Percentiles rank a stretch among this genome's conserved stretches.
Evolutionary conservation across 2,113 vertebrate genomes (phyloP).

Genomic region (Theristicus caerulescens): DNA sequence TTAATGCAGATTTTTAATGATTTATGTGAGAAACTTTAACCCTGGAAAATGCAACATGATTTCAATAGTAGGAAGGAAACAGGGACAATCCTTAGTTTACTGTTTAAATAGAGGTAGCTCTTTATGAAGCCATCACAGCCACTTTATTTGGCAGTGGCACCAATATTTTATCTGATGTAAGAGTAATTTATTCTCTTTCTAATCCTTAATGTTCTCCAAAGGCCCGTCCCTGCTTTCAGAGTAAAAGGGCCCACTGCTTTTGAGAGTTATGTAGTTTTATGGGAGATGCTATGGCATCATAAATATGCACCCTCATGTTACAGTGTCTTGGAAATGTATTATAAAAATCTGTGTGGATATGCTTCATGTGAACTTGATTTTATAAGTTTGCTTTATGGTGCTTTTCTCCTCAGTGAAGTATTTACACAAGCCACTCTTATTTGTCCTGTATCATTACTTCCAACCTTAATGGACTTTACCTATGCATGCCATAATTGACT

Average conservation of each 20-base stretch:
- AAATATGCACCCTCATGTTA: not conserved
- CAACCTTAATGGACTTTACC: not conserved
- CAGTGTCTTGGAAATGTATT: not conserved
- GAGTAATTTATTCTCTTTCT: not conserved
- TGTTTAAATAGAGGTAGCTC: not conserved
- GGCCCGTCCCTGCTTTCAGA: not conserved
- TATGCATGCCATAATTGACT: not conserved
- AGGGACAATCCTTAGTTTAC: not conserved
- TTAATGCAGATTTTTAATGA: conserved; percentile 3
- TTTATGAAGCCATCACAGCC: not conserved
- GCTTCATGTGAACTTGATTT: not conserved
- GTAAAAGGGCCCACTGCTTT: not conserved
- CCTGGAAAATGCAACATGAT: not conserved
- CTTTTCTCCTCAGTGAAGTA: not conserved
- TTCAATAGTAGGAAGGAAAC: not conserved
- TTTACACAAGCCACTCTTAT: not conserved
- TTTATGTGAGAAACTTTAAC: not conserved
- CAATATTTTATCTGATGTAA: not conserved
- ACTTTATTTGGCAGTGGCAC: not conserved
- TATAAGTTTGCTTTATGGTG: not conserved
- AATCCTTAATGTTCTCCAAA: not conserved
- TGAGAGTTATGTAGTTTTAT: not conserved
- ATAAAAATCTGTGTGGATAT: not conserved
- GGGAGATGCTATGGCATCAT: not conserved
- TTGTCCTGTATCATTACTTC: not conserved